These are phyloP conservation scores for Troglohyphantes excavatus DNA, from an alignment of 2,888 invertebrate genomes.

Conservation along the genomic window DNA sequence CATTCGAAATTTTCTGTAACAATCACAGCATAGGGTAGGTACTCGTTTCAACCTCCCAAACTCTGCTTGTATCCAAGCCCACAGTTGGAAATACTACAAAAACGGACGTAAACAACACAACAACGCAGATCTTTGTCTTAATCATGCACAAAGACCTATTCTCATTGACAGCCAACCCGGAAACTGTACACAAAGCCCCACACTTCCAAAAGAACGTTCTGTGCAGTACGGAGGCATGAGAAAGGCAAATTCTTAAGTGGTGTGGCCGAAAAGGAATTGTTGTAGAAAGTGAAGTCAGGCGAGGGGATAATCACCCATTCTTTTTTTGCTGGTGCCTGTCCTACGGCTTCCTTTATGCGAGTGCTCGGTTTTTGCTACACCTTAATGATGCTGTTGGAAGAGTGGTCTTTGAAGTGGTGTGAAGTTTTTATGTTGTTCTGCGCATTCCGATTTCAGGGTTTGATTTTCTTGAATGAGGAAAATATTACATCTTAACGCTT, in stretches of 20 bases:
- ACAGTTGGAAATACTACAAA: background rate
- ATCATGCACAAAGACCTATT: constrained; percentile 43
- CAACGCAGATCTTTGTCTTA: constrained; percentile 63
- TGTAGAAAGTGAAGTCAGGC: constrained; percentile 14
- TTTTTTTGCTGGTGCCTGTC: background rate
- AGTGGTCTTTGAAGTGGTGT: background rate
- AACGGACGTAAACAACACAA: constrained; percentile 23
- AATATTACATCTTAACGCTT: too few relatives aligned
- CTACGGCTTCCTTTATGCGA: background rate
- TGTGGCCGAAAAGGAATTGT: constrained; percentile 39
- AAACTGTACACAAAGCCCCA: constrained; percentile 53
- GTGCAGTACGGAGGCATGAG: constrained; percentile 27
- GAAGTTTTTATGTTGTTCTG: too few relatives aligned
- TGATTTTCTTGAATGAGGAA: too few relatives aligned
- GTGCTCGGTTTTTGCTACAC: background rate
- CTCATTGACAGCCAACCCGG: constrained; percentile 65
- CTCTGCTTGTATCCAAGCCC: background rate
- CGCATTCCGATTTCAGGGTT: too few relatives aligned
- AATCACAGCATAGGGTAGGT: background rate
- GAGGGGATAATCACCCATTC: background rate
- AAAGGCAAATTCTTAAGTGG: constrained; percentile 53
- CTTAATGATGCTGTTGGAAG: background rate
- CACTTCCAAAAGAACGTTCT: constrained; percentile 38
- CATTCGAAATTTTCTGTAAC: background rate
- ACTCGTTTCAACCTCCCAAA: too few relatives aligned